These are phyloP conservation scores for Mycalesis mineus DNA, from an alignment of 2,888 invertebrate species.

Conservation along the genomic window DNA sequence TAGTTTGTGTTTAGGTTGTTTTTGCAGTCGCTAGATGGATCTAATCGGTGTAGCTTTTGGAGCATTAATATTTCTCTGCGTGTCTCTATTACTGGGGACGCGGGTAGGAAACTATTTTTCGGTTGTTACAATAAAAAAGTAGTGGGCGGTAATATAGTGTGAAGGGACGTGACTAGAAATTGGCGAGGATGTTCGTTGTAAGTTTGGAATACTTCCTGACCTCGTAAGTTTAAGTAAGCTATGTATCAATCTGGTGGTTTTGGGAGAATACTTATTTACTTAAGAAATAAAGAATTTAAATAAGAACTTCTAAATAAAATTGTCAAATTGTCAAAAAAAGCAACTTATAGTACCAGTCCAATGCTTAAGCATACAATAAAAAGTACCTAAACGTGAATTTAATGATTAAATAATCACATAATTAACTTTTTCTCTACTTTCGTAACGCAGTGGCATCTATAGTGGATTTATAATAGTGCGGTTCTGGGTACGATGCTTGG, in stretches of 20 bases:
- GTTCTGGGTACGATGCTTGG: no score
- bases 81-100: conserved; percentile 25
- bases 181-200: conserved; percentile 8
- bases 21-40: neutral
- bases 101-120: conserved; percentile 27
- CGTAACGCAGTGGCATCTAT: no score
- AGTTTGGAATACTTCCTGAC: neutral
- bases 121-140: conserved; percentile 29
- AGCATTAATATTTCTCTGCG: conserved; percentile 29
- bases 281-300: no score
- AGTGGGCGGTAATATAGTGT: conserved; percentile 26
- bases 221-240: neutral
- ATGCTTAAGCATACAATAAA: no score
- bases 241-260: neutral
- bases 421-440: no score
- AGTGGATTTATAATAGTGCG: no score
- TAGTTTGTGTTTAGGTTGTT: neutral
- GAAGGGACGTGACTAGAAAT: conserved; percentile 26
- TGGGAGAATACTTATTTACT: neutral
- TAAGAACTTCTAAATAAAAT: no score
- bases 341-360: no score
- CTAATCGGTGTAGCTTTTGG: conserved; percentile 16
- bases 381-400: no score
- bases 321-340: no score
- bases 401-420: no score